Base-by-base conservation (phyloP, 2,113 vertebrate species). In the Rhadina sibilatrix region DNA sequence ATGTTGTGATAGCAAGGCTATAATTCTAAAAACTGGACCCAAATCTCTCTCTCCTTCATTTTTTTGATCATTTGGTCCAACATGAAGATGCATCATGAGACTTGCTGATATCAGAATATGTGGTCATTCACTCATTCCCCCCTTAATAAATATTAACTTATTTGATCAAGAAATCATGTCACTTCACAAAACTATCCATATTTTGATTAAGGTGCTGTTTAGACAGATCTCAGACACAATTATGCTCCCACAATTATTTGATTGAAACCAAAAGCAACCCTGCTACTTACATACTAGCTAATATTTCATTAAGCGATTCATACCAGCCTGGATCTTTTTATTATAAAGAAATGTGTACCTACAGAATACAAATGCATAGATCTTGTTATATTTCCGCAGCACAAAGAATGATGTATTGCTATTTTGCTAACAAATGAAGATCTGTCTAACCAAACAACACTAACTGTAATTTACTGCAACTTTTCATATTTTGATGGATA, bases 181-280 rank as follows among this genome's bases (percentile, higher is more conserved):
- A 28, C 40, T 15, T 52, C 47, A 52, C 21, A n/a, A 80, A 96
- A 75, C 33, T 70, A 38, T 59, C 33, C 2, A 4, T 56, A 9
- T 49, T 78, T 30, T 66, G 56, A 27, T 75, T 64, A 44, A 52
- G 23, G 6, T 66, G 22, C 38, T 74, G 9, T 70, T 83, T 46
- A 83, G 54, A 30, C 8, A 46, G 20, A 33, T 47, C 60, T 71
- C n/a, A 27, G 35, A 13, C n/a, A 28, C 13, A 10, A 10, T n/a
- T n/a, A n/a, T 15, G 5, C 3, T 75, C 5, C 21, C 30, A 11
- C 0, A 0, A 20, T 78, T 85, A 60, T 18, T 28, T 63, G 83
- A n/a, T 31, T 40, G 64, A 87, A 89, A 94, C 46, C 17, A 66
- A 64, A 76, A 75, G 9, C 14, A 89, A 25, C 28, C 13, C 30